Conservation (phyloP, 2,113 vertebrate genomes). For the Felis chaus region DNA sequence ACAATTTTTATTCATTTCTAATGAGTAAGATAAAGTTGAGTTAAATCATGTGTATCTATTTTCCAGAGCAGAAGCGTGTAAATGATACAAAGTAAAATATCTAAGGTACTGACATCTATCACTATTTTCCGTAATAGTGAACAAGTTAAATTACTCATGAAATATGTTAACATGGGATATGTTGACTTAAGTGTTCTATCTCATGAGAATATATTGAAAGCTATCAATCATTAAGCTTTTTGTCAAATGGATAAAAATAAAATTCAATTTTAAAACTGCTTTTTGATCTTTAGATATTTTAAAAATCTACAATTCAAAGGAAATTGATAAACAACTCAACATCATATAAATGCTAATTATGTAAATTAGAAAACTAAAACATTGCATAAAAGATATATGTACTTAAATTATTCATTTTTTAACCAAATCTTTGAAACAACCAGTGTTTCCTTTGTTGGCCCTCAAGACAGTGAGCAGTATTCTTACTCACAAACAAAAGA, state of each 20-base stretch:
- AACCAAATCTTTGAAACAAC: conserved; percentile 18
- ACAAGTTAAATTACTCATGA: not conserved
- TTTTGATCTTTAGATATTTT: not conserved
- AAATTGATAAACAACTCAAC: not conserved
- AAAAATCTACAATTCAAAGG: not conserved
- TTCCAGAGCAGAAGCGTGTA: not conserved
- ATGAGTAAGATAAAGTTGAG: not conserved
- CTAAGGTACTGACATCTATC: not conserved
- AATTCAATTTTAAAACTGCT: not conserved
- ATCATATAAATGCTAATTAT: not conserved
- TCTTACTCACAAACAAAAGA: conserved; percentile 25
- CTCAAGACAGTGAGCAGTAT: conserved; percentile 30
- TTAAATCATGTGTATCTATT: not conserved
- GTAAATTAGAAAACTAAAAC: not conserved
- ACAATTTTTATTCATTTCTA: not conserved
- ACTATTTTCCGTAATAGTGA: not conserved
- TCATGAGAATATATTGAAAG: not conserved
- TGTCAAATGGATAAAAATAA: not conserved
- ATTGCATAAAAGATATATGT: not conserved
- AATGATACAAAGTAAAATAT: not conserved
- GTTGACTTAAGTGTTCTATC: not conserved
- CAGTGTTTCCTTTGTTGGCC: not conserved
- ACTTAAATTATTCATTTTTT: not conserved
- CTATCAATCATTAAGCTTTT: not conserved
- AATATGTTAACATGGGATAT: not conserved